Evolutionary conservation across 2,888 invertebrate genomes (phyloP).

Genomic region (Tolmerus cingulatus): DNA sequence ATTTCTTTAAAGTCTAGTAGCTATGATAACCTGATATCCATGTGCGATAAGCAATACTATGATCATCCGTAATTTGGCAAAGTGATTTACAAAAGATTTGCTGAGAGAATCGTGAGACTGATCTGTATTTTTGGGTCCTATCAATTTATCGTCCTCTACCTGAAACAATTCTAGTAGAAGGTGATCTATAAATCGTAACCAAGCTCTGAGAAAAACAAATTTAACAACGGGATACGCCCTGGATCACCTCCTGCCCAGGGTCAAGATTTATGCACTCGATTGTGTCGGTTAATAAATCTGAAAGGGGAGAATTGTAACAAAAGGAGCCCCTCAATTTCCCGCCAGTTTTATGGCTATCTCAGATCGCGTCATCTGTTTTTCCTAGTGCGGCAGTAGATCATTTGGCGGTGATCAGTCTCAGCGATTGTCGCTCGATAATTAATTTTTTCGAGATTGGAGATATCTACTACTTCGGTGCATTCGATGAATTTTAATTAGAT

Average conservation of each 20-base stretch:
- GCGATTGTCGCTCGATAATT: conserved; percentile 11
- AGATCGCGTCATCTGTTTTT: conserved; percentile 15
- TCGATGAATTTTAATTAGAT: conserved; percentile 22
- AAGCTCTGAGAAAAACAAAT: conserved; percentile 3
- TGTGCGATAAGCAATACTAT: not conserved
- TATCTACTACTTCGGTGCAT: not conserved
- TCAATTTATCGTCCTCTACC: not conserved
- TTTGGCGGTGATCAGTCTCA: conserved; percentile 27
- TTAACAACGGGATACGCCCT: not conserved
- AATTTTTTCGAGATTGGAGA: not conserved
- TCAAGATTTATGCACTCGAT: conserved; percentile 37
- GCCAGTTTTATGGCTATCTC: not conserved
- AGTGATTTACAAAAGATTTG: not conserved
- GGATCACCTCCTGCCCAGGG: not conserved
- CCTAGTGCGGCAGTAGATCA: conserved; percentile 3
- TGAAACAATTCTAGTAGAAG: not conserved
- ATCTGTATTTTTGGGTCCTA: not conserved
- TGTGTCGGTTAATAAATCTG: conserved; percentile 35
- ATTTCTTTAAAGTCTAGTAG: not conserved
- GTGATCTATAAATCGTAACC: conserved; percentile 33
- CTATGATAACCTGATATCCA: not conserved
- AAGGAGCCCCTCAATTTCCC: conserved; percentile 3
- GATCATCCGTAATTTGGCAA: conserved; percentile 13
- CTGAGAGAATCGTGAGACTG: not conserved
- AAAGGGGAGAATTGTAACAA: conserved; percentile 29